Percentiles rank a stretch among this genome's conserved stretches.
Evolutionary conservation across 2,888 invertebrate species (phyloP).

Genomic region (Ypsolopha scabrella): DNA sequence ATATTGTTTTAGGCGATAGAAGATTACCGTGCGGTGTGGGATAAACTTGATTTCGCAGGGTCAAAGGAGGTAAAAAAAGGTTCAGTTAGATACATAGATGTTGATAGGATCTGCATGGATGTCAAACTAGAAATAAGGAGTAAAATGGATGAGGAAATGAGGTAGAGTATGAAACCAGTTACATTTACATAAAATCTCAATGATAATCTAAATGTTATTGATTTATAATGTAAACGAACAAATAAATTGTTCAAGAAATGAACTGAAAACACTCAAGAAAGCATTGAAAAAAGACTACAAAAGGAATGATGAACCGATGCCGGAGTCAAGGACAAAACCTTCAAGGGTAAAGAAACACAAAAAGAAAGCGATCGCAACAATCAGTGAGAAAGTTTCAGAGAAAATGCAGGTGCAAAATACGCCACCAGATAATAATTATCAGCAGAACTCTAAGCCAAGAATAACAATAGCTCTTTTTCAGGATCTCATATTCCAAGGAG

Average conservation of each 20-base stretch:
- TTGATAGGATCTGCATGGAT: constrained; percentile 24
- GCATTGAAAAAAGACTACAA: constrained; percentile 39
- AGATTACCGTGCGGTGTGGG: constrained; percentile 31
- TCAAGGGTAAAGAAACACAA: constrained; percentile 18
- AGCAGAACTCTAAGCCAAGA: too few species aligned
- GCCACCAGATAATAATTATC: too few species aligned
- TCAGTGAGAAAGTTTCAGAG: constrained; percentile 19
- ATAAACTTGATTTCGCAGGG: constrained; percentile 24
- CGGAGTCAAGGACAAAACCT: constrained; percentile 25
- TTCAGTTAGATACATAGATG: constrained; percentile 22
- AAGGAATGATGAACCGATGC: constrained; percentile 31
- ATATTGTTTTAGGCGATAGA: constrained; percentile 23
- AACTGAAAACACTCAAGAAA: constrained; percentile 27
- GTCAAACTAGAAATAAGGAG: constrained; percentile 26
- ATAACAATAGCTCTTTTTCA: constrained; percentile 11
- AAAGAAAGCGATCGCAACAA: constrained; percentile 14
- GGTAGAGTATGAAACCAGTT: too few species aligned
- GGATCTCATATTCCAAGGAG: constrained; percentile 27
- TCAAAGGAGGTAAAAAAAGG: constrained; percentile 30
- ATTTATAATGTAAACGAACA: background rate
- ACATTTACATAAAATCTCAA: too few species aligned
- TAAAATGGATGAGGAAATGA: constrained; percentile 33
- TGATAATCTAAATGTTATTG: too few species aligned
- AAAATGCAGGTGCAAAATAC: constrained; percentile 26
- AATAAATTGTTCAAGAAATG: constrained; percentile 20